Conservation (phyloP, 2,113 vertebrate species). For the Entosphenus tridentatus region DNA sequence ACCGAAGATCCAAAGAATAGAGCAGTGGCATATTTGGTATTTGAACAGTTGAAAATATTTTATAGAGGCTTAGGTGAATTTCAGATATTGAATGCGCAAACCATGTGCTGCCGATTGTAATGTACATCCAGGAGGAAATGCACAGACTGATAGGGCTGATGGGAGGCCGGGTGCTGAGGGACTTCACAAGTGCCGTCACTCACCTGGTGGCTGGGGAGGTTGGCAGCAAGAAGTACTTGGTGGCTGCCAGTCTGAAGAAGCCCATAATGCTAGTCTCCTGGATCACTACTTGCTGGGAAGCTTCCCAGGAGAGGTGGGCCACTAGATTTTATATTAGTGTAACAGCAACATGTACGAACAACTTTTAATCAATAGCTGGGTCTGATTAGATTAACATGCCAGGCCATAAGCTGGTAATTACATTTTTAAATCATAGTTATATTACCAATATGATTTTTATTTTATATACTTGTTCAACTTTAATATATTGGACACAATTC, state of each 20-base stretch:
- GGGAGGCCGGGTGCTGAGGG: conserved; percentile 59
- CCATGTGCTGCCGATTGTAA: conserved; percentile 9
- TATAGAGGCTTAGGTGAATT: neutral
- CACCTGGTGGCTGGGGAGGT: conserved; percentile 90
- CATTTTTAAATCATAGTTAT: too few relatives aligned
- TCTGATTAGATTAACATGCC: too few relatives aligned
- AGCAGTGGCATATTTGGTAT: neutral
- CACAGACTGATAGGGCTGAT: conserved; percentile 71
- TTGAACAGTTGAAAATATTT: neutral
- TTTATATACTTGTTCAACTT: too few relatives aligned
- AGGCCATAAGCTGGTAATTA: too few relatives aligned
- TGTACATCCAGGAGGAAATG: conserved; percentile 41
- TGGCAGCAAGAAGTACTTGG: conserved; percentile 91
- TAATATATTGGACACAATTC: too few relatives aligned
- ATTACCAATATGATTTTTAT: too few relatives aligned
- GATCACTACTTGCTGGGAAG: conserved; percentile 65
- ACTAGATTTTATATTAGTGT: too few relatives aligned
- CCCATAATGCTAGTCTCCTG: conserved; percentile 66
- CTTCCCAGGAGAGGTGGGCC: conserved; percentile 50
- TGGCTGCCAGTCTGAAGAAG: conserved; percentile 68
- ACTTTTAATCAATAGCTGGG: too few relatives aligned
- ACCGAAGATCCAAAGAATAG: neutral
- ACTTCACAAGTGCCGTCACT: conserved; percentile 65
- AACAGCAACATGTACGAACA: too few relatives aligned
- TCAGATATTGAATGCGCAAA: neutral